phyloP scores from a whole-genome alignment of 1,140 invertebrate species.

The Elysia chlorotica region DNA sequence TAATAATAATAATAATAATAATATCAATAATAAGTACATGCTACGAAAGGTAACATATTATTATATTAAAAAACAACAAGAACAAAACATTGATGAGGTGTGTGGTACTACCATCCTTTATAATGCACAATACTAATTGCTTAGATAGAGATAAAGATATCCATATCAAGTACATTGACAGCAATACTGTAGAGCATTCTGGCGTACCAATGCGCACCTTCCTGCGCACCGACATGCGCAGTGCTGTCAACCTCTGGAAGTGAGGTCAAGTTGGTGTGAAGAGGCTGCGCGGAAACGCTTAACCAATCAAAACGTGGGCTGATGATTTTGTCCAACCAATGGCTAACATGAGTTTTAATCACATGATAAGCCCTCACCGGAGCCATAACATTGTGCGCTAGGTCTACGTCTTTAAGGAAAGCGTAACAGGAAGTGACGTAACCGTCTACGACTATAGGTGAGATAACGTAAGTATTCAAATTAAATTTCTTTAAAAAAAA shows the following conservation, averaged over 20 bases:
- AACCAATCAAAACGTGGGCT: background rate
- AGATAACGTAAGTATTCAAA: too few relatives aligned
- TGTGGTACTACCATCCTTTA: background rate
- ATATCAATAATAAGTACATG: background rate
- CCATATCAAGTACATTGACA: conserved; percentile 10
- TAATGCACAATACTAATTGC: background rate
- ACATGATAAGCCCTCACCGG: conserved; percentile 72
- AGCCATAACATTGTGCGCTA: conserved; percentile 84
- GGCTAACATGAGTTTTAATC: background rate
- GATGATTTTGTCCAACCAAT: background rate
- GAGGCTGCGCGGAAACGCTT: background rate
- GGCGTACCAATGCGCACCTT: conserved; percentile 88
- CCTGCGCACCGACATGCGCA: conserved; percentile 2
- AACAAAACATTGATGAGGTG: background rate
- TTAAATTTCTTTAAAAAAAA: too few relatives aligned
- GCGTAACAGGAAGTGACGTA: conserved; percentile 95
- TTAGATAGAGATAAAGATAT: conserved; percentile 8
- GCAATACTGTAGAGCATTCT: conserved; percentile 76
- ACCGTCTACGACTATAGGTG: conserved; percentile 86
- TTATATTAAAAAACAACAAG: background rate
- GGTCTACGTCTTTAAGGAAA: conserved; percentile 77
- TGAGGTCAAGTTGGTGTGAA: conserved; percentile 25
- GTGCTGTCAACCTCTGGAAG: background rate
- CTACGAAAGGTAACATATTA: background rate
- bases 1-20: background rate